A percentile compares a stretch with the other conserved stretches of the same genome.
Evolutionary conservation across 1,140 invertebrate species (phyloP).

Genomic region (Himalopsyche phryganea): DNA sequence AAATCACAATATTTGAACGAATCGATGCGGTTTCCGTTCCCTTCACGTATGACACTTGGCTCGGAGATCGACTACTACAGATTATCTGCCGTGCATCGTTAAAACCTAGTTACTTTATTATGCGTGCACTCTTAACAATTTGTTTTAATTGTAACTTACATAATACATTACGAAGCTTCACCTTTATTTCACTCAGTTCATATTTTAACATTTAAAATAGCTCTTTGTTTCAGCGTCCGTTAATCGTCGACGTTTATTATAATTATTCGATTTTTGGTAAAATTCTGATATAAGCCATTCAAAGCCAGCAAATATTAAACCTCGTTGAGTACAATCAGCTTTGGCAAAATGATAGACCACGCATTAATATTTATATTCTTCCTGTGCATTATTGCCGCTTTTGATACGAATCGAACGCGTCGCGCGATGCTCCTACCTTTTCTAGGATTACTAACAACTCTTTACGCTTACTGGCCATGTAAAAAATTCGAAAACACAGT

Average conservation of each 20-base stretch:
- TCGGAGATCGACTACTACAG: conserved; percentile 23
- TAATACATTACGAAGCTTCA: conserved; percentile 10
- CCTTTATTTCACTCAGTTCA: not conserved
- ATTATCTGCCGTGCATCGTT: conserved; percentile 24
- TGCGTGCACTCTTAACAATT: conserved; percentile 31
- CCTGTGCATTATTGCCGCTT: not conserved
- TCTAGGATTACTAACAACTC: conserved; percentile 7
- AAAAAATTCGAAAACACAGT: conserved; percentile 10
- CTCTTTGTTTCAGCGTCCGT: conserved; percentile 11
- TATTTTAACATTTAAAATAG: conserved; percentile 15
- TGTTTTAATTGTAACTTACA: conserved; percentile 17
- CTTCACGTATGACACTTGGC: conserved; percentile 15
- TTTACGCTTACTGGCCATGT: conserved; percentile 7
- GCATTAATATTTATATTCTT: not conserved
- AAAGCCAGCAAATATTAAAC: conserved; percentile 14
- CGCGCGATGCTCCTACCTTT: conserved; percentile 6
- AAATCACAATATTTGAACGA: conserved; percentile 13
- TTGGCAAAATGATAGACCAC: too few relatives aligned
- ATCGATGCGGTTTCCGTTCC: conserved; percentile 3
- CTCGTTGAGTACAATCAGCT: not conserved
- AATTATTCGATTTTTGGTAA: not conserved
- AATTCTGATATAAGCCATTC: conserved; percentile 4
- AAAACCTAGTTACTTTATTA: conserved; percentile 25
- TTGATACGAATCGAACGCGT: conserved; percentile 3
- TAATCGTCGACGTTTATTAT: not conserved